Evolutionary conservation across 2,113 vertebrate species (phyloP).

Genomic region (Spheniscus mendiculus): DNA sequence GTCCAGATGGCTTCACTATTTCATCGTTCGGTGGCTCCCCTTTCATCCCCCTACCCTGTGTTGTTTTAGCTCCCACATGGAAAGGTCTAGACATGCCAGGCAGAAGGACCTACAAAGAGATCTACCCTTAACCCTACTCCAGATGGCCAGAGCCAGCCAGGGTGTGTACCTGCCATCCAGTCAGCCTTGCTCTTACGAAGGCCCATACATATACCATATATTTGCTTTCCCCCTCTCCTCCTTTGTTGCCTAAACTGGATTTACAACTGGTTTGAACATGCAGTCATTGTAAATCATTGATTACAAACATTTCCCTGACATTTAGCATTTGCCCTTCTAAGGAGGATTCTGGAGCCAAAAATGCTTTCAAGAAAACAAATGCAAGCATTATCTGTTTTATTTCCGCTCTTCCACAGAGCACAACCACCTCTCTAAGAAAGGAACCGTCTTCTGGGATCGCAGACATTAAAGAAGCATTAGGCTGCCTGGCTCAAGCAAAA

Average conservation of each 20-base stretch:
- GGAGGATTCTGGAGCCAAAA: not conserved
- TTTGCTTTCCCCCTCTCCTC: not conserved
- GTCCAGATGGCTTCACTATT: not conserved
- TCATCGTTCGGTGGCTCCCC: not conserved
- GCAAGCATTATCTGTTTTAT: not conserved
- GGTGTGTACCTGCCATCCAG: too few species aligned
- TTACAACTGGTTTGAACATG: not conserved
- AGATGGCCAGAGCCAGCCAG: not conserved
- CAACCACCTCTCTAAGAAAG: not conserved
- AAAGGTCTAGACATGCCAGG: not conserved
- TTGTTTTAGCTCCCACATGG: not conserved
- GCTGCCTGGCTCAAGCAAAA: not conserved
- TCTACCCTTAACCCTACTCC: not conserved
- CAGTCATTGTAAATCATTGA: not conserved
- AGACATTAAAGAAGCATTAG: not conserved
- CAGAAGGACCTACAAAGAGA: not conserved
- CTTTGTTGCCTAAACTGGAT: not conserved
- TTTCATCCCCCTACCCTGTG: not conserved
- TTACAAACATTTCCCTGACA: not conserved
- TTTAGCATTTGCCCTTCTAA: not conserved
- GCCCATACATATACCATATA: not conserved
- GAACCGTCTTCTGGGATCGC: accelerated
- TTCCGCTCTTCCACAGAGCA: not conserved
- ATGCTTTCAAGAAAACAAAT: not conserved
- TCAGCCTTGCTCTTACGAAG: not conserved